Percentiles rank a stretch among this genome's conserved stretches.
Conservation (phyloP, 2,888 invertebrate species). For the Drosophila percnosoma region DNA sequence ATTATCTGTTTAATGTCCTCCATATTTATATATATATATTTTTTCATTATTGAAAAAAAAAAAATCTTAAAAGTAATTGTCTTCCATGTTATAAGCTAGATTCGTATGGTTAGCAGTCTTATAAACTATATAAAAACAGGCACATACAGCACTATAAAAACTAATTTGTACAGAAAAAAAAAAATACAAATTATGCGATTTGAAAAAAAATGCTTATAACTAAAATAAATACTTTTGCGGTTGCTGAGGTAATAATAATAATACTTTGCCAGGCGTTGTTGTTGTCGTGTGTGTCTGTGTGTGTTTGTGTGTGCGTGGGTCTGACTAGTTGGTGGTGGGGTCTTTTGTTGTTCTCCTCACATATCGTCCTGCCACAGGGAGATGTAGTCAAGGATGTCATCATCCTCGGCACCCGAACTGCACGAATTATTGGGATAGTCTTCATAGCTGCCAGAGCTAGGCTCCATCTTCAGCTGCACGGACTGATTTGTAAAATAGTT, state of each 20-base stretch:
- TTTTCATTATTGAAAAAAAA: conserved; percentile 12
- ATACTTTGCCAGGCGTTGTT: conserved; percentile 62
- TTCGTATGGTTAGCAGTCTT: conserved; percentile 42
- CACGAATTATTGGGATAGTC: conserved; percentile 87
- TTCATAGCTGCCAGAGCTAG: conserved; percentile 84
- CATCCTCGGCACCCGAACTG: conserved; percentile 91
- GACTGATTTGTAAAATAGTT: conserved; percentile 14
- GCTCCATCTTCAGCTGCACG: conserved; percentile 83
- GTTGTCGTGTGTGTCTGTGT: conserved; percentile 41
- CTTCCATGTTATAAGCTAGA: conserved; percentile 62
- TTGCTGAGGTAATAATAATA: conserved; percentile 72
- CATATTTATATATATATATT: conserved; percentile 40
- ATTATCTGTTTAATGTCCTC: conserved; percentile 70
- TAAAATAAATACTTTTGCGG: conserved; percentile 67
- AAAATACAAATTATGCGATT: conserved; percentile 14
- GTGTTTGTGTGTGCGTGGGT: conserved; percentile 33
- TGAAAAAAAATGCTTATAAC: conserved; percentile 51
- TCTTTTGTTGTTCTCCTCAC: conserved; percentile 27
- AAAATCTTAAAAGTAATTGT: conserved; percentile 49
- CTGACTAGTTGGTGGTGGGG: conserved; percentile 33
- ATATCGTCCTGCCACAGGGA: conserved; percentile 83
- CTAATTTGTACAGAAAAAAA: conserved; percentile 65
- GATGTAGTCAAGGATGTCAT: conserved; percentile 91
- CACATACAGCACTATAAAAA: conserved; percentile 56
- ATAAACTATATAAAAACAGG: conserved; percentile 64